Base-by-base conservation (phyloP, 2,888 invertebrate species). In the Pasiphila rectangulata region DNA sequence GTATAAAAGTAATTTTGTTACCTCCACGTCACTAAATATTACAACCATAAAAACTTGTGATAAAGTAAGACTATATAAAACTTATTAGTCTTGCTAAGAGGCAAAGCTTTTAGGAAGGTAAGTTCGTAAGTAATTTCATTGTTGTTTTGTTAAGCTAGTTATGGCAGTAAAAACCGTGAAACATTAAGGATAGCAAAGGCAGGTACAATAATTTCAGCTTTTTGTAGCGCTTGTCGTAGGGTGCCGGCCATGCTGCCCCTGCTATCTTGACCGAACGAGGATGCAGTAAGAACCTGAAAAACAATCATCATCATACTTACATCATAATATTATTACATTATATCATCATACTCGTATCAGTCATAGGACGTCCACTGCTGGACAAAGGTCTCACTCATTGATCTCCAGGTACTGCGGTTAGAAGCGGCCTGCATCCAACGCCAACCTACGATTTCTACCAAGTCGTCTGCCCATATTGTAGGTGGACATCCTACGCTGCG, bases 21-120 rank as follows among this genome's bases (percentile, higher is more conserved):
- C 32, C 2, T n/a, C 30, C 5, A 5, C 9, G 10, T 9, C 32
- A 4, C 17, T 32, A 6, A 19, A 32, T 32, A 32, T 32, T 17
- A 32, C 9, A 17, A 32, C 10, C 32, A 17, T 32, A 32, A 32
- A 29, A 32, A 17, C 32, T 32, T 32, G 17, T 32, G 5, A 17
- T 5, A 9, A 19, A 32, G 13, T 27, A 13, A 7, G 13, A 7
- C 17, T 30, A 1, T 16, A 4, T 16, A 30, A 30, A 17, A 7
- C 24, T 4, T 2, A 16, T 4, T 13, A 4, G 6, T 6, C 32
- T 10, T 32, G 5, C 2, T 32, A 32, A 19, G 17, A 32, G 17
- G 17, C 9, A n/a, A 30, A 17, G 17, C 10, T 32, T 32, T 32
- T 4, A 9, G 9, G n/a, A 17, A 19, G 16, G 16, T 1, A 3